Conservation (phyloP, 2,113 vertebrate species). For the Otus sunia region DNA sequence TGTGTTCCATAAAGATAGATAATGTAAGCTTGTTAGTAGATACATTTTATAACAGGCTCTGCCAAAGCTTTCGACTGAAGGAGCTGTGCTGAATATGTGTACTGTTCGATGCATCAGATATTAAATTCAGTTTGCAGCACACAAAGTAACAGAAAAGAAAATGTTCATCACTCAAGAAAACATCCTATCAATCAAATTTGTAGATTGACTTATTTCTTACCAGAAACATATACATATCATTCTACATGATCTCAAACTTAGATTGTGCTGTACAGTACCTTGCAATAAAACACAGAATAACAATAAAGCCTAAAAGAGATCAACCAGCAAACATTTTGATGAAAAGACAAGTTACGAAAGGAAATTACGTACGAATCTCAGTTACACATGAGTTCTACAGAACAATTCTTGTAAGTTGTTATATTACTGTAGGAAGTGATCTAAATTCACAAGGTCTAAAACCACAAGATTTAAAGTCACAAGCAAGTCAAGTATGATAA, state of each 20-base stretch:
- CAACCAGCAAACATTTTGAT: background rate
- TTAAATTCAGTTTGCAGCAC: background rate
- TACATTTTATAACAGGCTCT: background rate
- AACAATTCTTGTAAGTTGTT: background rate
- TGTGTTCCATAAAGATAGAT: background rate
- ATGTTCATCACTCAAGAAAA: background rate
- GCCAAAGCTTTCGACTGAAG: background rate
- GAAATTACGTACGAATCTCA: accelerated
- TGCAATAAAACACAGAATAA: background rate
- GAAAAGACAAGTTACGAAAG: background rate
- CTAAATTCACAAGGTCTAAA: background rate
- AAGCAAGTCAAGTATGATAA: background rate
- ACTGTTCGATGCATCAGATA: background rate
- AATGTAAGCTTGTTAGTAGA: background rate
- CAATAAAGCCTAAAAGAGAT: background rate
- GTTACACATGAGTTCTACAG: background rate
- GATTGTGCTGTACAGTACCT: background rate
- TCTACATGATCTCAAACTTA: background rate
- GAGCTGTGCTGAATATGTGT: background rate
- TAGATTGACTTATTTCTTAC: background rate
- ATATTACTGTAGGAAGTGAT: background rate
- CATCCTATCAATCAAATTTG: background rate
- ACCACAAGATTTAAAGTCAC: background rate
- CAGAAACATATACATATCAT: background rate
- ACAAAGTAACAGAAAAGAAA: background rate